A percentile compares a stretch with the other conserved stretches of the same genome.
phyloP scores from a whole-genome alignment of 2,888 invertebrate genomes.

The Craniophora ligustri region DNA sequence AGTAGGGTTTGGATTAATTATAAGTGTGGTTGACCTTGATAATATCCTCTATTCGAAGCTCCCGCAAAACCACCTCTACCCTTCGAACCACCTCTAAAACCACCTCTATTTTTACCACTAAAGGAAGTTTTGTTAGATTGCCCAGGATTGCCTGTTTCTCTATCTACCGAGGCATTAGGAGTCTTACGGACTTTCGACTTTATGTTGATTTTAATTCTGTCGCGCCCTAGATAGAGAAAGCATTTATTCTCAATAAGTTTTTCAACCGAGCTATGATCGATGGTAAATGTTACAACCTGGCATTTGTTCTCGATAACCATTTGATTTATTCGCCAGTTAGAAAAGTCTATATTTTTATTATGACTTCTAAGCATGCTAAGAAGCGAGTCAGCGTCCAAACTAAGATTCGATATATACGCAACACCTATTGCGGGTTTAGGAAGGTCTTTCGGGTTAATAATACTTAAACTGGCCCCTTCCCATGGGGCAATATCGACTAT shows the following conservation, averaged over 20 bases:
- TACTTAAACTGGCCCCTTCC: conserved; percentile 19
- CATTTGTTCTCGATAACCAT: conserved; percentile 1
- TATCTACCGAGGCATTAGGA: too few species aligned
- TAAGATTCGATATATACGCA: conserved; percentile 16
- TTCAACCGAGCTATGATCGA: conserved; percentile 6
- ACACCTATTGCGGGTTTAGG: conserved; percentile 13
- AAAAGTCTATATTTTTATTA: conserved; percentile 25
- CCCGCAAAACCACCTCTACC: background rate
- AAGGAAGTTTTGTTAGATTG: background rate
- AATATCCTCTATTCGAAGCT: background rate
- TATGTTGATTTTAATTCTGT: conserved; percentile 25
- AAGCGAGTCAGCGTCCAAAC: conserved; percentile 5
- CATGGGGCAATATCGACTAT: conserved; percentile 16
- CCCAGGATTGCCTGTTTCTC: too few species aligned
- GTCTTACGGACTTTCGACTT: background rate
- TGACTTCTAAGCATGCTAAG: conserved; percentile 21
- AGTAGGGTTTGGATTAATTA: background rate
- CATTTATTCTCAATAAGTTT: conserved; percentile 11
- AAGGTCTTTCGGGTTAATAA: background rate
- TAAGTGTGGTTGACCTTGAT: background rate
- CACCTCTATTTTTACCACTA: background rate
- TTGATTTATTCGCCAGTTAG: conserved; percentile 16
- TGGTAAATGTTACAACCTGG: conserved; percentile 19
- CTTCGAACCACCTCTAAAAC: too few species aligned
- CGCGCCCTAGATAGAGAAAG: conserved; percentile 8